phyloP scores from a whole-genome alignment of 2,113 vertebrate genomes.

The Xiphorhynchus elegans region DNA sequence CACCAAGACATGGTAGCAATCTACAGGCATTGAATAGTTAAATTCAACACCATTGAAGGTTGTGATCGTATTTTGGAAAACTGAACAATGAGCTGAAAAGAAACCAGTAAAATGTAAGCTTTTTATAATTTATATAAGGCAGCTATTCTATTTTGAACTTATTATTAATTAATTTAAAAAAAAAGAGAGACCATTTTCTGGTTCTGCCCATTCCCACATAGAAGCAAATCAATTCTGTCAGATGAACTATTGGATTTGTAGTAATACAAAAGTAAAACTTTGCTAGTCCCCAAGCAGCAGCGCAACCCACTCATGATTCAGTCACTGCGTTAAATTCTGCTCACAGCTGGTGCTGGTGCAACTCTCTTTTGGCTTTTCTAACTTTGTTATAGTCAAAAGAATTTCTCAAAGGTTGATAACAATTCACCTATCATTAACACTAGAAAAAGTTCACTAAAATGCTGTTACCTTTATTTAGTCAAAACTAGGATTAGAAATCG shows the following conservation, averaged over 20 bases:
- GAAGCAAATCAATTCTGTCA: neutral
- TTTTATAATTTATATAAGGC: neutral
- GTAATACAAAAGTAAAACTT: neutral
- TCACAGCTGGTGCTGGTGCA: neutral
- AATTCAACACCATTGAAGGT: conserved; percentile 78
- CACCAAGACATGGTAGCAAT: conserved; percentile 81
- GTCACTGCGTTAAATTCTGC: neutral
- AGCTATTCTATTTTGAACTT: neutral
- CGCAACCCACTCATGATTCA: neutral
- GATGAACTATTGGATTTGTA: neutral
- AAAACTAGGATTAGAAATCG: neutral
- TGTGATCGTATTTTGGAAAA: conserved; percentile 44
- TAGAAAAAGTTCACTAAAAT: neutral
- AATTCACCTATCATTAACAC: neutral
- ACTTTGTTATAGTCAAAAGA: neutral
- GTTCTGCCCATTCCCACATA: neutral
- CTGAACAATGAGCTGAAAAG: conserved; percentile 53
- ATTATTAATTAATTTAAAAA: neutral
- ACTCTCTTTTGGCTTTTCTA: neutral
- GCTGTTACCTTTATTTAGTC: neutral
- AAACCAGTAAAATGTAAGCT: neutral
- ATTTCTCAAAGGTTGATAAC: neutral
- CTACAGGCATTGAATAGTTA: conserved; percentile 74
- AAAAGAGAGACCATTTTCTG: neutral
- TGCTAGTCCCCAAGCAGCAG: neutral